Conservation (phyloP, 53 echinoderm and acorn worm genomes). For the Mesocentrotus franciscanus region DNA sequence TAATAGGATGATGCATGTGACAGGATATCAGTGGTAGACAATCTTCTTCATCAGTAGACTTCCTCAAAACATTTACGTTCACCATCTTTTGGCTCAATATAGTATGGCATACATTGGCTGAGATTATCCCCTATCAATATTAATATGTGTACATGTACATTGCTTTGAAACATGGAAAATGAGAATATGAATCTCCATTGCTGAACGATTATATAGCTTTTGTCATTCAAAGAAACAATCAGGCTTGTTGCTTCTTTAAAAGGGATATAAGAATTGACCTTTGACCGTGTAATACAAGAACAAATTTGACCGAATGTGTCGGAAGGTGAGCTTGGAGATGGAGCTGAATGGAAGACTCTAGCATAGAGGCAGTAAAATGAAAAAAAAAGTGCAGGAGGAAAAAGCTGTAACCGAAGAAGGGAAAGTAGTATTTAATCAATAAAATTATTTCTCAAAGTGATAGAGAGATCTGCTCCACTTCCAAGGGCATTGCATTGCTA, state of each 20-base stretch:
- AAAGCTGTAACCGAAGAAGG: constrained; percentile 33
- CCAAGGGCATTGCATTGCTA: constrained; percentile 53
- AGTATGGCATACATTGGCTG: background rate
- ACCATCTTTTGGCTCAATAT: background rate
- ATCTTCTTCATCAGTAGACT: background rate
- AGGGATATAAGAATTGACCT: background rate
- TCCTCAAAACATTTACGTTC: background rate
- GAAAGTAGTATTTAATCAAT: constrained; percentile 56
- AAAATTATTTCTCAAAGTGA: constrained; percentile 61
- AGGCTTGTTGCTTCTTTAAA: no score
- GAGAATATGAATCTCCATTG: no score
- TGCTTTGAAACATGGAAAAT: background rate
- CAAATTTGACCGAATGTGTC: background rate
- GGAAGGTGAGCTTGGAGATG: constrained; percentile 3
- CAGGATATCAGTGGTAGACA: background rate
- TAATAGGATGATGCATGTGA: background rate
- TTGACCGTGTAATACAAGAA: background rate
- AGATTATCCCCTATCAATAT: background rate
- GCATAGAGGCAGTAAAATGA: background rate
- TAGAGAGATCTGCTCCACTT: constrained; percentile 28
- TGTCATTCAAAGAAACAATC: background rate
- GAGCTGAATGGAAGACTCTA: background rate
- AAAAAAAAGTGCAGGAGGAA: constrained; percentile 41
- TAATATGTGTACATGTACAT: background rate
- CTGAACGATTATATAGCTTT: no score